A percentile compares a stretch with the other conserved stretches of the same genome.
Conservation (phyloP, 2,797 vertebrate species). For the Bufotes viridis region DNA sequence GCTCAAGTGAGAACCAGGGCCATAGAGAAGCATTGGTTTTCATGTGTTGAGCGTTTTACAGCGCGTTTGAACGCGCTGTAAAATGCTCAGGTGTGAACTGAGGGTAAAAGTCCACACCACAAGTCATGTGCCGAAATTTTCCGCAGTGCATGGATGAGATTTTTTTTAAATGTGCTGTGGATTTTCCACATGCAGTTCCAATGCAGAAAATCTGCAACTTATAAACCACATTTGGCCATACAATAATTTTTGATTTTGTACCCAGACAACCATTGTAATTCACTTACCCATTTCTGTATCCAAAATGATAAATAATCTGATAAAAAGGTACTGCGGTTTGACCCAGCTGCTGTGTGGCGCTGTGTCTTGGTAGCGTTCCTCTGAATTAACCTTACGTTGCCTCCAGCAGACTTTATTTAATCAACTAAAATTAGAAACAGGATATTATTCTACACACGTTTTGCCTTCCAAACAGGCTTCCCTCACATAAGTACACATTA, state of each 20-base stretch:
- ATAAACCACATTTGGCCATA: too few species aligned
- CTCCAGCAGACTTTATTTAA: background rate
- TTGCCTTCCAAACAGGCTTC: background rate
- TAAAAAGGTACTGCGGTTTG: background rate
- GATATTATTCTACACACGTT: background rate
- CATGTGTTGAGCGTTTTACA: too few species aligned
- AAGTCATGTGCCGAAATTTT: too few species aligned
- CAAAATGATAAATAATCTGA: background rate
- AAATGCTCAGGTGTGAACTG: too few species aligned
- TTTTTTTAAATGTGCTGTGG: too few species aligned
- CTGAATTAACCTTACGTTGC: background rate
- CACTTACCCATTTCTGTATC: background rate
- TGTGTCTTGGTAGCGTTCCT: background rate
- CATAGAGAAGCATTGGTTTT: too few species aligned
- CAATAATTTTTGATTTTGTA: background rate
- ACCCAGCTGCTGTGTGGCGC: background rate
- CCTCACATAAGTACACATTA: constrained; percentile 30
- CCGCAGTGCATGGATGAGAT: too few species aligned
- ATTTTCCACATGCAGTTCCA: too few species aligned
- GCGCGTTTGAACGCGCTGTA: too few species aligned
- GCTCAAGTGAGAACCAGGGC: too few species aligned
- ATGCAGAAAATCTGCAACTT: too few species aligned
- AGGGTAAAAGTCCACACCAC: too few species aligned
- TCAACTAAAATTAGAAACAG: background rate
- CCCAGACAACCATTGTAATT: background rate